Evolutionary conservation across 2,113 vertebrate species (phyloP), one percentile per base, ranked within the genome.

Genomic region (Acrocephalus kingi): DNA sequence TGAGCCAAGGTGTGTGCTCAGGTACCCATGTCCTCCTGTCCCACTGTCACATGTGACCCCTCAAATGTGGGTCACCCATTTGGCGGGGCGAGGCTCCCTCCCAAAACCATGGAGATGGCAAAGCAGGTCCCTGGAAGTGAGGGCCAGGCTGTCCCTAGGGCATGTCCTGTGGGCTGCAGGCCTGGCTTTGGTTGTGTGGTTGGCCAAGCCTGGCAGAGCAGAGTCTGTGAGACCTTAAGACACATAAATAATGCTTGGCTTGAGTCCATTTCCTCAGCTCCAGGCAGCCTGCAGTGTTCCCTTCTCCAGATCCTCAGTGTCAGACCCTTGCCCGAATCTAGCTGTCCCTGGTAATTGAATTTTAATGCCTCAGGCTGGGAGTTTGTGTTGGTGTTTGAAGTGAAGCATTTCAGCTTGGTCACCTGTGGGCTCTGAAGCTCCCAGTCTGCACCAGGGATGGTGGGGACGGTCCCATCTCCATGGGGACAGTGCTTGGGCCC

Each of bases 291-390:
- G 24, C 51, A 35, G 33, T 11, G 66, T 2, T 62, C 52, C 56
- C 46, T 62, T 28, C n/a, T 37, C 37, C 2, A 0, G 28, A 48
- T 74, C 75, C 69, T 93, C 43, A 6, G 61, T 71, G 91, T 90
- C 91, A 90, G 87, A 46, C 41, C 95, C 84, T 90, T 3, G 16
- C 63, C 90, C 0, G 0, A 45, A 82, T 89, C 87, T 95, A 95
- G 69, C 86, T 95, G 96, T 86, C 81, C 67, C 61, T 56, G 37
- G 45, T 93, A 93, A 96, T 93, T 92, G 90, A 88, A 92, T 92
- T 92, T 91, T 78, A 73, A 61, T 82, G 76, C 78, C 39, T 84
- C 93, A 88, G 89, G 94, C 80, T 71, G 62, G 67, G 61, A 72
- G 48, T 45, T 91, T 84, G 56, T 27, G 3, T 28, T 90, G 66